A percentile compares a stretch with the other conserved stretches of the same genome.
These are phyloP conservation scores for Clytia hemisphaerica DNA, from an alignment of 30 jellyfish, hydroid and myxozoan genomes.

Conservation along the genomic window DNA sequence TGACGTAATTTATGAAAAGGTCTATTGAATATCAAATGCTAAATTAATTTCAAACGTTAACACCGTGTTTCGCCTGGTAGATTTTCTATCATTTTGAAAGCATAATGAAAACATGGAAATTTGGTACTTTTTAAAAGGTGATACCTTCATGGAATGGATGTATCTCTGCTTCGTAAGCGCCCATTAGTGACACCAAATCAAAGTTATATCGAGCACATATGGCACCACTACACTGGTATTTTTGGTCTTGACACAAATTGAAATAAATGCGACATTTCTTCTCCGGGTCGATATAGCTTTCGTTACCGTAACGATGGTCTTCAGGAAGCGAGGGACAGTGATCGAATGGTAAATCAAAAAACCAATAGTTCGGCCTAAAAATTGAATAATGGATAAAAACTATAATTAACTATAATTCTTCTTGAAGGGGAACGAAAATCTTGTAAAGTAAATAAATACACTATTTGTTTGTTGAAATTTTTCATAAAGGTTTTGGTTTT, in stretches of 20 bases:
- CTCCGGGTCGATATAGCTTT: slow-evolving; percentile 11
- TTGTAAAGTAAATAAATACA: too few relatives aligned
- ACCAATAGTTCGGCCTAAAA: slow-evolving; percentile 27
- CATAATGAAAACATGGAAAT: too few relatives aligned
- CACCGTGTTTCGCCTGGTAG: too few relatives aligned
- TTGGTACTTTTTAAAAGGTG: not conserved
- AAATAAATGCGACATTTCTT: slow-evolving; percentile 68
- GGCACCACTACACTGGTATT: slow-evolving; percentile 76
- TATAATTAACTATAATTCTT: too few relatives aligned
- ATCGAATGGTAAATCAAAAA: not conserved
- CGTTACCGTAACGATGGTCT: not conserved
- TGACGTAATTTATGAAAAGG: too few relatives aligned
- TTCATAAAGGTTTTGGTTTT: too few relatives aligned
- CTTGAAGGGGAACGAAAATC: too few relatives aligned
- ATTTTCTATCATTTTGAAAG: too few relatives aligned
- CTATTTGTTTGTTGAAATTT: too few relatives aligned
- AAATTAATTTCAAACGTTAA: too few relatives aligned
- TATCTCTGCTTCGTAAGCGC: slow-evolving; percentile 26
- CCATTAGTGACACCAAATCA: slow-evolving; percentile 56
- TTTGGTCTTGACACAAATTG: slow-evolving; percentile 56
- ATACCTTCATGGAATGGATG: slow-evolving; percentile 74
- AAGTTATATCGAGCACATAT: slow-evolving; percentile 57
- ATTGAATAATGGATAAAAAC: not conserved
- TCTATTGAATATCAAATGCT: too few relatives aligned
- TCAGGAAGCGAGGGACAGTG: slow-evolving; percentile 23